phyloP scores from a whole-genome alignment of 1,140 invertebrate genomes.

The Acromyrmex charruanus region DNA sequence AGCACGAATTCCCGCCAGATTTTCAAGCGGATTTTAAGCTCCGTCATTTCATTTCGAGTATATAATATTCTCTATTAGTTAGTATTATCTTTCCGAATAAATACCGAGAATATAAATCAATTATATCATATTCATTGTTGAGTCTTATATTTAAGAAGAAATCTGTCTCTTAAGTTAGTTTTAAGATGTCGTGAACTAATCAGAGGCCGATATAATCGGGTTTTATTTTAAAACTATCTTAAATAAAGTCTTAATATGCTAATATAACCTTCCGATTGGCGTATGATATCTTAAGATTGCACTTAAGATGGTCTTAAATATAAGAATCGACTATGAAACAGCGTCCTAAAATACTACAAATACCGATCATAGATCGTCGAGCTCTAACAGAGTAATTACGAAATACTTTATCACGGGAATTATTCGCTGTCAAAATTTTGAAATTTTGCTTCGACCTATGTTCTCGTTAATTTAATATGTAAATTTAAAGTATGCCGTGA shows the following conservation, averaged over 20 bases:
- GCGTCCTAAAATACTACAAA: no score
- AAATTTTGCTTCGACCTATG: neutral
- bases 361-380: neutral
- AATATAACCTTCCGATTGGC: no score
- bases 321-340: no score
- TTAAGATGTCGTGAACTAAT: no score
- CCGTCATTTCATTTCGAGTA: constrained; percentile 32
- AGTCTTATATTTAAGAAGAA: no score
- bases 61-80: constrained; percentile 18
- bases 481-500: neutral
- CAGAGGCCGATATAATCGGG: no score
- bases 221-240: no score
- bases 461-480: neutral
- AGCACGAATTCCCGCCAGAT: constrained; percentile 31
- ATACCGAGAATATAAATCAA: neutral
- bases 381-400: neutral
- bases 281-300: no score
- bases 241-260: no score
- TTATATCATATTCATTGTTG: no score
- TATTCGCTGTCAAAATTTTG: neutral
- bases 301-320: no score
- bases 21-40: constrained; percentile 21
- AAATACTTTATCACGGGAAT: neutral
- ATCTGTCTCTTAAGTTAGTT: no score
- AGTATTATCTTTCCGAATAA: neutral